phyloP scores from a whole-genome alignment of 2,888 invertebrate genomes.

The Parochlus steinenii region DNA sequence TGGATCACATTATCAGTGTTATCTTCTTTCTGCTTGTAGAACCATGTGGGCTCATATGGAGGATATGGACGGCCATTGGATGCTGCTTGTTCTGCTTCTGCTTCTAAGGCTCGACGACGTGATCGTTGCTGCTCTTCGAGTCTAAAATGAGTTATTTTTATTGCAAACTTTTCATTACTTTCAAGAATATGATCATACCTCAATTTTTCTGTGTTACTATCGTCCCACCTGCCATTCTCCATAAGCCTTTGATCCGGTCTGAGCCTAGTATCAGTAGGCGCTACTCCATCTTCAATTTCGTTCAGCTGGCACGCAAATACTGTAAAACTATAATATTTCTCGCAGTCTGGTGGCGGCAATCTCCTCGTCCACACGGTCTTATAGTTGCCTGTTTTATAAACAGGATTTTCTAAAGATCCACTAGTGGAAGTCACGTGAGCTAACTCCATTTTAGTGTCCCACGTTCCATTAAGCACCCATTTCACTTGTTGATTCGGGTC shows the following conservation, averaged over 20 bases:
- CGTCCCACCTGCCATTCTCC: slow-evolving; percentile 88
- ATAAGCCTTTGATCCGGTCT: slow-evolving; percentile 96
- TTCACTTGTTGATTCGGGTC: slow-evolving; percentile 53
- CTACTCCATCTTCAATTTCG: slow-evolving; percentile 42
- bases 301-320: slow-evolving; percentile 78
- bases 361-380: slow-evolving; percentile 74
- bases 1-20: slow-evolving; percentile 49
- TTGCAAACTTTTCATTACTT: no score
- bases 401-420: slow-evolving; percentile 64
- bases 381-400: slow-evolving; percentile 84
- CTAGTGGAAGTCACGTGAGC: slow-evolving; percentile 68
- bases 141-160: no score
- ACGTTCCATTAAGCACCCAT: slow-evolving; percentile 70
- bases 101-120: slow-evolving; percentile 61
- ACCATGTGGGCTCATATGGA: slow-evolving; percentile 76
- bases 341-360: slow-evolving; percentile 47
- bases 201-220: slow-evolving; percentile 72
- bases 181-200: no score
- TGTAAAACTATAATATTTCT: slow-evolving; percentile 87
- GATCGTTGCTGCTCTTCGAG: slow-evolving; percentile 93
- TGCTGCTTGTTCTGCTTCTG: slow-evolving; percentile 55
- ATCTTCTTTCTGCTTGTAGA: slow-evolving; percentile 63
- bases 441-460: slow-evolving; percentile 92
- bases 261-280: slow-evolving; percentile 83
- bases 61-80: slow-evolving; percentile 47